These are phyloP conservation scores for Lamellibrachia satsuma DNA, from an alignment of 2,888 invertebrate species.

Conservation along the genomic window DNA sequence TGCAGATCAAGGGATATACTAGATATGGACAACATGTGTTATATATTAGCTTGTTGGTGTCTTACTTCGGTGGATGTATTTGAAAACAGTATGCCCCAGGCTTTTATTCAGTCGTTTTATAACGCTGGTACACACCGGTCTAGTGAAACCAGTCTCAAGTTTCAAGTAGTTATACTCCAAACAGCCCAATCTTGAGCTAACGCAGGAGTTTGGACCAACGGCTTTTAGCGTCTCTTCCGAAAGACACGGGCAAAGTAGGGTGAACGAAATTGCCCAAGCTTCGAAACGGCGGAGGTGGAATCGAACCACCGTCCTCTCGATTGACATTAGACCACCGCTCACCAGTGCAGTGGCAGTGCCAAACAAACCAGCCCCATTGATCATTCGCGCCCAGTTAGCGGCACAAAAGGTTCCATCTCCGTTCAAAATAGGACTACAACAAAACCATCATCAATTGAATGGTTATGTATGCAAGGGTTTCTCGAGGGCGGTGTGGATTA, in stretches of 20 bases:
- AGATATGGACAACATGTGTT: background rate
- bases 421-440: background rate
- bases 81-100: background rate
- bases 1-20: background rate
- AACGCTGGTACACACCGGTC: too few species aligned
- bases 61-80: background rate
- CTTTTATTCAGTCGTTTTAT: background rate
- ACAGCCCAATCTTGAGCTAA: too few species aligned
- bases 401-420: slow-evolving; percentile 12
- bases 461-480: background rate
- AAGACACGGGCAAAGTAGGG: too few species aligned
- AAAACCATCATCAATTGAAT: background rate
- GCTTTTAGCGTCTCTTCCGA: too few species aligned
- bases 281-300: too few species aligned
- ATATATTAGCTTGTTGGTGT: background rate
- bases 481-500: background rate
- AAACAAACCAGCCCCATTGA: background rate
- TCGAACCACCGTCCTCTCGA: too few species aligned
- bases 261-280: too few species aligned
- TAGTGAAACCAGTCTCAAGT: too few species aligned
- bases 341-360: background rate
- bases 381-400: background rate
- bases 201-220: too few species aligned
- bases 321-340: too few species aligned
- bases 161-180: too few species aligned